Percentiles rank a stretch among this genome's conserved stretches.
These are phyloP conservation scores for Phortica variegata DNA, from an alignment of 1,140 invertebrate species.

Conservation along the genomic window DNA sequence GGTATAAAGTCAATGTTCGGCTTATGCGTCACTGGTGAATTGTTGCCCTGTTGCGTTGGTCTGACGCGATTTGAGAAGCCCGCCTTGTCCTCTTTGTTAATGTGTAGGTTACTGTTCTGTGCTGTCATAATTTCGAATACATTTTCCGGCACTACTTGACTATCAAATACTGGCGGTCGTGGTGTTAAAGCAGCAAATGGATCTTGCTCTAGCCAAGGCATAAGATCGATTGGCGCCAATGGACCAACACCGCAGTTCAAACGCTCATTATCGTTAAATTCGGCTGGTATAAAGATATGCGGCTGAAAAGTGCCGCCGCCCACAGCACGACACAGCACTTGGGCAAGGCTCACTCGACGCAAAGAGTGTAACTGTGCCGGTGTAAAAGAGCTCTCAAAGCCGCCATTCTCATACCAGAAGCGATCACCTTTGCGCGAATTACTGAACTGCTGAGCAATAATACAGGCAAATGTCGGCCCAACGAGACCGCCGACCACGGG, in stretches of 20 bases:
- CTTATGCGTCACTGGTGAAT: no score
- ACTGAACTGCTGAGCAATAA: conserved; percentile 90
- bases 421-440: conserved; percentile 85
- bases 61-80: conserved; percentile 38
- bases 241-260: conserved; percentile 38
- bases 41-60: conserved; percentile 16
- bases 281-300: conserved; percentile 46
- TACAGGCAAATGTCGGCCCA: conserved; percentile 94
- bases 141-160: conserved; percentile 14
- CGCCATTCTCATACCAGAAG: conserved; percentile 89
- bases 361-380: conserved; percentile 85
- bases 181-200: conserved; percentile 28
- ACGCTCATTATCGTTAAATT: conserved; percentile 46
- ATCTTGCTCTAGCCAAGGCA: conserved; percentile 53
- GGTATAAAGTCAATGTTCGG: conserved; percentile 31
- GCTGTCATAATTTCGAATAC: conserved; percentile 8
- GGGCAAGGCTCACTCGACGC: conserved; percentile 73
- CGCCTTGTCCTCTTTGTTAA: conserved; percentile 40
- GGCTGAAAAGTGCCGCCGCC: conserved; percentile 52
- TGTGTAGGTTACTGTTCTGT: conserved; percentile 4
- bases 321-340: conserved; percentile 73
- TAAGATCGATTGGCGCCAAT: conserved; percentile 41
- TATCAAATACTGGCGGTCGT: conserved; percentile 23
- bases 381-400: conserved; percentile 73
- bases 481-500: conserved; percentile 79